Conservation (phyloP, 2,888 invertebrate species). For the Dryomyza anilis region DNA sequence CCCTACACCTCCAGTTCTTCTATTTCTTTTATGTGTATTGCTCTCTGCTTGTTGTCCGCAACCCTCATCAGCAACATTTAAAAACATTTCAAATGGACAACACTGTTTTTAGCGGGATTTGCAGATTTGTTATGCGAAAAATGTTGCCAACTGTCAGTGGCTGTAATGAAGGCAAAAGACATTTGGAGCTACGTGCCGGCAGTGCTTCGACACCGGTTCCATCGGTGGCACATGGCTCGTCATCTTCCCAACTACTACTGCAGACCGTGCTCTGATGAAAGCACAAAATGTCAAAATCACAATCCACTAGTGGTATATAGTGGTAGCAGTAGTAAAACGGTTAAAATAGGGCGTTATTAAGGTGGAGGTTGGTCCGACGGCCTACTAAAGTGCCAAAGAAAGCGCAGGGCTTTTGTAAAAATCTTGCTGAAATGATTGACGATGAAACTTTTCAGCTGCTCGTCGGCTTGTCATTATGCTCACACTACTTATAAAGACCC, state of each 20-base stretch:
- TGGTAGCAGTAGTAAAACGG: background rate
- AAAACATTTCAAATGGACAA: conserved; percentile 9
- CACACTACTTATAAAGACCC: background rate
- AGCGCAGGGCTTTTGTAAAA: conserved; percentile 1
- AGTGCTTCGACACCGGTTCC: background rate
- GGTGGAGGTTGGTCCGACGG: background rate
- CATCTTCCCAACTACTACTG: no score
- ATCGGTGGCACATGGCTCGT: no score
- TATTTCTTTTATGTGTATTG: conserved; percentile 41
- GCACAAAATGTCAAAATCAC: conserved; percentile 25
- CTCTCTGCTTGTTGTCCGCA: background rate
- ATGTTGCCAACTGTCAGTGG: conserved; percentile 44
- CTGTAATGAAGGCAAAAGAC: conserved; percentile 45
- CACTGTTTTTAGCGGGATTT: conserved; percentile 18
- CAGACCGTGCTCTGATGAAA: background rate
- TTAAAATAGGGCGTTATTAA: background rate
- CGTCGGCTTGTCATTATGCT: background rate
- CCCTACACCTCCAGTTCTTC: conserved; percentile 39
- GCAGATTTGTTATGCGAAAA: conserved; percentile 56
- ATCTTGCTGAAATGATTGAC: conserved; percentile 24
- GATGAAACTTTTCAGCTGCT: conserved; percentile 25
- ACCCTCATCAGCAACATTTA: conserved; percentile 6
- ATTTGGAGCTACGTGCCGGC: conserved; percentile 26
- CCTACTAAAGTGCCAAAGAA: background rate
- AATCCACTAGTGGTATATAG: background rate